Base-by-base conservation (phyloP, 2,888 invertebrate genomes). In the Agrochola macilenta region DNA sequence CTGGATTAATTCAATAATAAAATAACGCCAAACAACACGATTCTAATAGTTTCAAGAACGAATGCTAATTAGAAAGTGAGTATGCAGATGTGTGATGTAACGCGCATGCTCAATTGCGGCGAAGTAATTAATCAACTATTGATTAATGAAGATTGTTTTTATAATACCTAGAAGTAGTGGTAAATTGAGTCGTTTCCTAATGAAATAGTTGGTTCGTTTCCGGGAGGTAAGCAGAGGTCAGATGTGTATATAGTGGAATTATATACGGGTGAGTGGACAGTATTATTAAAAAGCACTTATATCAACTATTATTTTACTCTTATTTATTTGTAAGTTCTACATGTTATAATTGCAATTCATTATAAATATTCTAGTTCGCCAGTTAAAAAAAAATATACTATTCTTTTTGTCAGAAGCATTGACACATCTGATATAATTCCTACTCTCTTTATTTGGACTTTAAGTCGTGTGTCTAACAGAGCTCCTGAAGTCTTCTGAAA, bases 21-120 rank as follows among this genome's bases (percentile, higher is more conserved):
- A 71, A 64, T 35, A 70, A 20, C 14, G n/a, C 43, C 23, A 35
- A 69, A 43, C 43, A 57, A 75, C 61, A 57, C 70, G n/a, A 75
- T 61, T 71, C 39, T 49, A 79, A 73, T 72, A 60, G 78, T 81
- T 86, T 83, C 87, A 89, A 85, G 76, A 85, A 79, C 79, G 71
- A 74, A 78, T 79, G 82, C 57, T 69, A 84, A 86, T 78, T 78
- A 63, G 81, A 81, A 78, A 83, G 83, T 83, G 65, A 39, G 69
- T 83, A 77, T 84, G 84, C 83, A 84, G 76, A 76, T 73, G 30
- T 57, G 43, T 84, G 73, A 71, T 68, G 81, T 81, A 83, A 83
- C 68, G 52, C 52, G 70, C 82, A 83, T 64, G 70, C 76, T 65
- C 77, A 70, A 63, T 60, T 73, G 26, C 71, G 57, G 65, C 70